Percentiles rank a stretch among this genome's conserved stretches.
Evolutionary conservation across 2,888 invertebrate genomes (phyloP).

Genomic region (Tachina lurida): DNA sequence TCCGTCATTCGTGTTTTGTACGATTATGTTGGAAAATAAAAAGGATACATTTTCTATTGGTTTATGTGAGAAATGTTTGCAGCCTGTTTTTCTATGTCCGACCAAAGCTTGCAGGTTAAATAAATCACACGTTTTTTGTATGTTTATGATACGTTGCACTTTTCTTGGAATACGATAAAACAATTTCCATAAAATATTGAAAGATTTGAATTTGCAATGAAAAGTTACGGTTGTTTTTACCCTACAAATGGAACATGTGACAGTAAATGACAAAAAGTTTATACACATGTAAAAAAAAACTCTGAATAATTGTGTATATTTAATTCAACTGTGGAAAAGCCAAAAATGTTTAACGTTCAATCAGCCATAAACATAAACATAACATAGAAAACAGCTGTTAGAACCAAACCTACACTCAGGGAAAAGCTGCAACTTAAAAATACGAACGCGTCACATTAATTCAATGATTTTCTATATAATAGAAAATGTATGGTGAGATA

Average conservation of each 20-base stretch:
- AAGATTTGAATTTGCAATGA: constrained; percentile 41
- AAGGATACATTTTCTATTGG: constrained; percentile 60
- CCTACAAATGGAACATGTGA: constrained; percentile 7
- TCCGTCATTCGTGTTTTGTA: constrained; percentile 62
- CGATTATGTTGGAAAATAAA: constrained; percentile 27
- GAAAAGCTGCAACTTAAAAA: no score
- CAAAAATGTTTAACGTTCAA: no score
- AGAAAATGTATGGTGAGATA: no score
- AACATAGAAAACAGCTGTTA: no score
- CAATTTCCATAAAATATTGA: constrained; percentile 41
- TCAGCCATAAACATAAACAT: no score
- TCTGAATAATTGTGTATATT: no score
- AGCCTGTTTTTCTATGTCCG: constrained; percentile 28
- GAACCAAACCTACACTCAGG: no score
- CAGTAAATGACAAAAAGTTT: background rate
- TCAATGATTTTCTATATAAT: no score
- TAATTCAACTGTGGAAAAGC: no score
- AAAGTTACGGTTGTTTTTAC: constrained; percentile 46
- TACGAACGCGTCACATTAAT: no score
- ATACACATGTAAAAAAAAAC: no score
- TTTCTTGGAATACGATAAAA: constrained; percentile 45
- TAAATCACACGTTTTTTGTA: constrained; percentile 66
- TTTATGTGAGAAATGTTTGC: constrained; percentile 65
- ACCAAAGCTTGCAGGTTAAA: constrained; percentile 60
- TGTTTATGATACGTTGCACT: constrained; percentile 8